Percentiles rank a stretch among this genome's conserved stretches.
phyloP scores from a whole-genome alignment of 2,888 invertebrate genomes.

The Noctua pronuba region DNA sequence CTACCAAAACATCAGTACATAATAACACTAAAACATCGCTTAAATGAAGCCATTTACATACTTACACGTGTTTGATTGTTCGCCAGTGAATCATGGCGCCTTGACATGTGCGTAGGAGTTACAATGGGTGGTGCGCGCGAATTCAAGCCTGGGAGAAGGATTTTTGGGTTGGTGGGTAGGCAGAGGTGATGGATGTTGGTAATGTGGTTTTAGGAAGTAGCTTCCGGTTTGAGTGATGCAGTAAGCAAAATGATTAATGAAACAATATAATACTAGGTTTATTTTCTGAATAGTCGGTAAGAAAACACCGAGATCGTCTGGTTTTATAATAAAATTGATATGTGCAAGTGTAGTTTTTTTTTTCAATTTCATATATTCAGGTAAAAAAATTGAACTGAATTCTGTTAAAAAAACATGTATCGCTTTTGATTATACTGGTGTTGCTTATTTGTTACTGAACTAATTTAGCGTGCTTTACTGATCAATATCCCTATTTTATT shows the following conservation, averaged over 20 bases:
- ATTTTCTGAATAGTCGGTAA: not conserved
- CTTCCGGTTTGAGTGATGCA: constrained; percentile 7
- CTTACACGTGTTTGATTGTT: constrained; percentile 68
- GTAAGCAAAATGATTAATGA: not conserved
- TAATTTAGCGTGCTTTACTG: too few relatives aligned
- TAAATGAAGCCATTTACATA: constrained; percentile 65
- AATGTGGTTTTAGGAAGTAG: not conserved
- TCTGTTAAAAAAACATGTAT: too few relatives aligned
- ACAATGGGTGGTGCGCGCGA: constrained; percentile 75
- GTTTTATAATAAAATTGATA: not conserved
- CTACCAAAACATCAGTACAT: constrained; percentile 13
- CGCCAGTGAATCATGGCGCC: constrained; percentile 79
- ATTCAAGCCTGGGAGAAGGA: constrained; percentile 51
- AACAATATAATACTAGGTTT: not conserved
- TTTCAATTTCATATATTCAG: too few relatives aligned
- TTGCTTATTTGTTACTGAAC: too few relatives aligned
- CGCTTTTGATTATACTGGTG: too few relatives aligned
- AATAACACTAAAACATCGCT: constrained; percentile 44
- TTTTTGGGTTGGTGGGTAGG: constrained; percentile 44
- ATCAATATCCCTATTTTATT: too few relatives aligned
- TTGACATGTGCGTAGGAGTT: constrained; percentile 82
- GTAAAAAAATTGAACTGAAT: too few relatives aligned
- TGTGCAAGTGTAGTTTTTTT: too few relatives aligned
- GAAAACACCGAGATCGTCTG: not conserved
- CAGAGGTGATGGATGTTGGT: not conserved